Base-by-base conservation (phyloP, 2,888 invertebrate species). In the Odontocerum albicorne region DNA sequence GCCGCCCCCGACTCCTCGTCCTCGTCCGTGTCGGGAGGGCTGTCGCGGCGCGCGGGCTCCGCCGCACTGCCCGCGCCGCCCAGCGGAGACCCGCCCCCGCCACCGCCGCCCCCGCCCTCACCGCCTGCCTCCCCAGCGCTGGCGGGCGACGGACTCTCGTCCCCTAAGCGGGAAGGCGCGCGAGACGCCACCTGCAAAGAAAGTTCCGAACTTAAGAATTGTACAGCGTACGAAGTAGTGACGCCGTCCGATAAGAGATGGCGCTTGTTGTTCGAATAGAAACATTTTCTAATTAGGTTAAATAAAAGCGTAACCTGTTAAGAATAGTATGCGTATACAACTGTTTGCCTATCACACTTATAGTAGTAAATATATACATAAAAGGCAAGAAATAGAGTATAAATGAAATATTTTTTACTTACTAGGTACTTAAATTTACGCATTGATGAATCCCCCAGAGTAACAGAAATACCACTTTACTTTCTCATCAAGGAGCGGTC, bases 61-160 rank as follows among this genome's bases (percentile, higher is more conserved):
- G 52, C 46, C 75, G 76, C 77, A 77, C 65, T 84, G 79, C 32
- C 80, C 80, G 36, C 79, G 75, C 49, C 75, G 42, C 40, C 40
- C 40, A 38, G 15, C 8, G 15, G 16, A 38, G 49, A 69, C 80
- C 72, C 70, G 72, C 72, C 73, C 68, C 66, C 66, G 72, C 72
- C 70, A 70, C 68, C 69, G 71, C 67, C 67, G 68, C 70, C 72
- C 71, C 72, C 70, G 70, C 63, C 70, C 65, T 65, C 73, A 70
- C 70, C 72, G 69, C 68, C 73, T 67, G 66, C 71, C 66, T 78
- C 81, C 69, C 81, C 81, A 66, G 68, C 67, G 49, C 49, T 64
- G 62, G 60, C 65, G 43, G 12, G 55, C 50, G 60, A 62, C 59
- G 61, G 62, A 50, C 60, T 64, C 62, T 61, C 63, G 58, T 61